A percentile compares a stretch with the other conserved stretches of the same genome.
Evolutionary conservation across 2,113 vertebrate species (phyloP).

Genomic region (Scomber japonicus): DNA sequence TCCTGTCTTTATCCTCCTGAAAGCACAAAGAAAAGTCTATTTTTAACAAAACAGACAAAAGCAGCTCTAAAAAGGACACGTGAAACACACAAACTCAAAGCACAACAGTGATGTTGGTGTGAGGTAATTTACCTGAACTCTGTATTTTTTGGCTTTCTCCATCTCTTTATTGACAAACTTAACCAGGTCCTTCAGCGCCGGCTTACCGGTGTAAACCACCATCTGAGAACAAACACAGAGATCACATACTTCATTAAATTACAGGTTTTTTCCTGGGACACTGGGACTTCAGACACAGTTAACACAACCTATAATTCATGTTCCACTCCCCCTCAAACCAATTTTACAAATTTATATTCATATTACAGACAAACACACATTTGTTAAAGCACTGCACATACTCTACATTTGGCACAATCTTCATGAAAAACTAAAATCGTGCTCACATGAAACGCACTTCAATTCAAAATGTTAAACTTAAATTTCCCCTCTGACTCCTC

Average conservation of each 20-base stretch:
- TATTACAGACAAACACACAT: too few species aligned
- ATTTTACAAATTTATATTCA: too few species aligned
- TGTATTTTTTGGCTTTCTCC: conserved; percentile 77
- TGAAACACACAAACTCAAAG: conserved; percentile 1
- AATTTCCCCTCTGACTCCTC: too few species aligned
- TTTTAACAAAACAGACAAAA: conserved; percentile 37
- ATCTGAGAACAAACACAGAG: conserved; percentile 63
- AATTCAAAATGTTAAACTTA: too few species aligned
- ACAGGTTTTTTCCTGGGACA: too few species aligned
- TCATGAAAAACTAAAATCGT: too few species aligned
- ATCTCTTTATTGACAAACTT: conserved; percentile 81
- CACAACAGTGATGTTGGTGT: not conserved
- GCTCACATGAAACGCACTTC: too few species aligned
- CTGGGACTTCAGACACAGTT: too few species aligned
- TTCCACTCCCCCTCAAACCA: too few species aligned
- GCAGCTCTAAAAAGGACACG: not conserved
- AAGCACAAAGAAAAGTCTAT: conserved; percentile 42
- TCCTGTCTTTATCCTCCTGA: conserved; percentile 82
- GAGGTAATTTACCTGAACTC: conserved; percentile 73
- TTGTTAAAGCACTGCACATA: too few species aligned
- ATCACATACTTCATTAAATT: not conserved
- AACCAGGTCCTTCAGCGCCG: conserved; percentile 74
- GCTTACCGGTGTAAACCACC: conserved; percentile 78
- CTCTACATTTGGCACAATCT: too few species aligned
- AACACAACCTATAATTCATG: too few species aligned